Base-by-base conservation (phyloP, 2,797 vertebrate genomes). In the Lithobates sylvaticus region DNA sequence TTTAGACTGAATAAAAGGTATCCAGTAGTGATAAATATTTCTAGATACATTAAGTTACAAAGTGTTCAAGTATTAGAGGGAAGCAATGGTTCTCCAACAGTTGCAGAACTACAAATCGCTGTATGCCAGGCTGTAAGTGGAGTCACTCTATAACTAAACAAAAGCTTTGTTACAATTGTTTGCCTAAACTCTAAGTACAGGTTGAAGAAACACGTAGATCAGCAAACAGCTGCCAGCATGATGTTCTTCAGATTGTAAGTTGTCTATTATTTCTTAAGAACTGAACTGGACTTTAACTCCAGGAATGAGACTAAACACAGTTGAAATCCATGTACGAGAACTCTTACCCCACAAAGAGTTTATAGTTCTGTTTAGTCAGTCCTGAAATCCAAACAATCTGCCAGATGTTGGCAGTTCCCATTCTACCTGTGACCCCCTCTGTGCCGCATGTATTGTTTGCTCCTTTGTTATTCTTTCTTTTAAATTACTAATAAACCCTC, bases 1-100 rank as follows among this genome's bases (percentile, higher is more conserved):
- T 79, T 82, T 82, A 64, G 80, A 27, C 54, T 26, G 42, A 65
- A 42, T 36, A 18, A 65, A 82, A 73, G 32, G 72, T 74, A 44
- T 73, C 79, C 27, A 69, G 69, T 81, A 23, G 78, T 70, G 78
- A 81, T 71, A 81, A 27, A 70, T 81, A 71, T 71, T 81, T 47
- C 29, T n/a, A 81, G 27, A 54, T 7, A 80, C 78, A 80, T 80
- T 50, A 69, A 29, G 69, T 58, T 72, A 81, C 44, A 81, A 47
- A 50, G 71, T 68, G 32, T n/a, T 68, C 47, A 79, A 32, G 64
- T 23, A 61, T 61, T 61, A 61, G 54, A 61, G 54, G 18, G 0
- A 79, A 79, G 18, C 39, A n/a, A 29, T 50, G 65, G 42, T n/a
- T 58, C 42, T 71, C 47, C 21, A 26, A 67, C 26, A 67, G n/a